A percentile compares a stretch with the other conserved stretches of the same genome.
phyloP scores from a whole-genome alignment of 2,797 vertebrate species.

The Pogoniulus pusillus region DNA sequence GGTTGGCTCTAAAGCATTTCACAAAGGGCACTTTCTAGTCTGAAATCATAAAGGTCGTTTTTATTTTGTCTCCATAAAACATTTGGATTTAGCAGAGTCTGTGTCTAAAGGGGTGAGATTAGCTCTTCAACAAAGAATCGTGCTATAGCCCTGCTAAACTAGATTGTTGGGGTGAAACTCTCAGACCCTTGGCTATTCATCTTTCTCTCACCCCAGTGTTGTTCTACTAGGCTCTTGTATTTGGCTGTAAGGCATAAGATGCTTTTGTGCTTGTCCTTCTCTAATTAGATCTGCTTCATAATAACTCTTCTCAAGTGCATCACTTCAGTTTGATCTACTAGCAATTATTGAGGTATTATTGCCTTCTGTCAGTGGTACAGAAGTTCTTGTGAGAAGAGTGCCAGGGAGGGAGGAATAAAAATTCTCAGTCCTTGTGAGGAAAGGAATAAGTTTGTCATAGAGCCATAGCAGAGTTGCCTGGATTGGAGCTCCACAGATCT shows the following conservation, averaged over 20 bases:
- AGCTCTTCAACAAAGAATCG: neutral
- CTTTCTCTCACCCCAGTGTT: neutral
- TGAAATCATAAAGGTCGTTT: neutral
- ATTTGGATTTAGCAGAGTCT: neutral
- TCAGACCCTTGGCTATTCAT: neutral
- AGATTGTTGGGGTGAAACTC: neutral
- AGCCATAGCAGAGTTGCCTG: neutral
- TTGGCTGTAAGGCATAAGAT: neutral
- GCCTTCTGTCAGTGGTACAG: neutral
- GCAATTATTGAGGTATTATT: neutral
- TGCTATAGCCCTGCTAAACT: neutral
- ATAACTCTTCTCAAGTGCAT: neutral
- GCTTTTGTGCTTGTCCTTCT: neutral
- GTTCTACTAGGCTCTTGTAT: neutral
- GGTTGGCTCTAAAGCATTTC: neutral
- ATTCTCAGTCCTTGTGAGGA: neutral
- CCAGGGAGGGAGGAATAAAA: neutral
- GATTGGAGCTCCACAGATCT: neutral
- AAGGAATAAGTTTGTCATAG: neutral
- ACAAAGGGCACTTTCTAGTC: neutral
- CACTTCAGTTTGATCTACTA: neutral
- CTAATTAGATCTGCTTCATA: slow-evolving; percentile 4
- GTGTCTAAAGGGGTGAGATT: neutral
- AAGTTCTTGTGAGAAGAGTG: neutral
- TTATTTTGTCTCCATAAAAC: neutral